Conservation (phyloP, 2,113 vertebrate species). For the Mustela nigripes region DNA sequence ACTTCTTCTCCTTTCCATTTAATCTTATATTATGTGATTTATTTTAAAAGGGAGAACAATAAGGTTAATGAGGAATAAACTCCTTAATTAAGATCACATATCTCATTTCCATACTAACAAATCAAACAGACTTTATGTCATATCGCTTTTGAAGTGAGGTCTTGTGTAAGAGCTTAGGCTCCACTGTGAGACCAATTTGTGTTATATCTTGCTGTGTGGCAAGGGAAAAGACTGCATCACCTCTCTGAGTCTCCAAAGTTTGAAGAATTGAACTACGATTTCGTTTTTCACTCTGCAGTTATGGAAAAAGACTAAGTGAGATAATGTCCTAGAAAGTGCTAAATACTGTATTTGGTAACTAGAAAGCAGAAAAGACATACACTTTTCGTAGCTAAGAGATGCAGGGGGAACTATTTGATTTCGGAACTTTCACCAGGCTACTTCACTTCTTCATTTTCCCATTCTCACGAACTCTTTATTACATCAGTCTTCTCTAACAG, state of each 20-base stretch:
- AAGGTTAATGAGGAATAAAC: neutral
- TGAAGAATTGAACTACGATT: neutral
- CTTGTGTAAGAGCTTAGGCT: neutral
- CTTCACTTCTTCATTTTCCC: neutral
- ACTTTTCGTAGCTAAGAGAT: neutral
- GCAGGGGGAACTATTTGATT: neutral
- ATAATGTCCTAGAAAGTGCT: neutral
- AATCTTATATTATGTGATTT: neutral
- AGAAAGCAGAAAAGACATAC: neutral
- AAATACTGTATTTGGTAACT: neutral
- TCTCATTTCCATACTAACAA: neutral
- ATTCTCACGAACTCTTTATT: neutral
- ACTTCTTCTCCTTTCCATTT: conserved; percentile 30
- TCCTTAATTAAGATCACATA: neutral
- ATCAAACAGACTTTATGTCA: neutral
- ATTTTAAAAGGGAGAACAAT: neutral
- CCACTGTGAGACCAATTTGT: neutral
- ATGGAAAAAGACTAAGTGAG: neutral
- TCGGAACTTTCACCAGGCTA: neutral
- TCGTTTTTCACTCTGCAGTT: neutral
- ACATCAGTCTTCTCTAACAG: neutral
- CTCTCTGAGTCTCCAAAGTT: neutral
- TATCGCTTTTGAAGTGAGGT: neutral
- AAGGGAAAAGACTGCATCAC: neutral
- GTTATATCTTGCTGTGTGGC: neutral